Conservation (phyloP, 2,888 invertebrate genomes). For the Zonitis immaculata region DNA sequence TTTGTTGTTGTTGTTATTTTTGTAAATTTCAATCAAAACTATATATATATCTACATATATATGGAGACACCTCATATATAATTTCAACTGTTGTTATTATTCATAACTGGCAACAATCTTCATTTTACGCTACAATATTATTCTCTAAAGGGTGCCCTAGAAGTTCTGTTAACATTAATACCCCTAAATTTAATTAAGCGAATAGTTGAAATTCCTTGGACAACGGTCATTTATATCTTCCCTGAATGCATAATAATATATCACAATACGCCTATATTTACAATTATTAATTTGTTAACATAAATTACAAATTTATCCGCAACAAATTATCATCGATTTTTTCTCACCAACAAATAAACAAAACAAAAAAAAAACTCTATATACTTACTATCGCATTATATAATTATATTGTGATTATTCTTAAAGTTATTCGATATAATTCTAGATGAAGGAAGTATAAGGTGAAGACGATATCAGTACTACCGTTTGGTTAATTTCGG, state of each 20-base stretch:
- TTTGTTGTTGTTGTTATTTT: not conserved
- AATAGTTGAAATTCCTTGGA: slow-evolving; percentile 42
- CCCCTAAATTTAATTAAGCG: slow-evolving; percentile 42
- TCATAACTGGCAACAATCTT: slow-evolving; percentile 17
- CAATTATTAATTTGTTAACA: slow-evolving; percentile 14
- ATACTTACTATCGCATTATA: not conserved
- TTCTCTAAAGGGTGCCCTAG: slow-evolving; percentile 21
- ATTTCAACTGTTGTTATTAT: slow-evolving; percentile 7
- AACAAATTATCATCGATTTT: too few species aligned
- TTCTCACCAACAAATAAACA: not conserved
- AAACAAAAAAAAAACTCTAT: not conserved
- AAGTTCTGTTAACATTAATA: slow-evolving; percentile 40
- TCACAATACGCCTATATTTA: slow-evolving; percentile 33
- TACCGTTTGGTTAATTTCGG: slow-evolving; percentile 41
- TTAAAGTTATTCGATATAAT: not conserved
- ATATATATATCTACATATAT: too few species aligned
- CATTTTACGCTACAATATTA: slow-evolving; percentile 13
- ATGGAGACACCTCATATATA: too few species aligned
- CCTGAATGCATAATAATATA: slow-evolving; percentile 39
- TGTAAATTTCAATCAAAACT: slow-evolving; percentile 3
- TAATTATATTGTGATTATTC: not conserved
- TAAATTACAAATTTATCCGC: too few species aligned
- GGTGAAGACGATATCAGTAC: slow-evolving; percentile 32
- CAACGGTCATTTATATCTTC: slow-evolving; percentile 42
- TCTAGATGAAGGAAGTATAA: slow-evolving; percentile 12